Evolutionary conservation across 2,113 vertebrate genomes (phyloP), one percentile per base, ranked within the genome.

Genomic region (Nyctibius bracteatus): DNA sequence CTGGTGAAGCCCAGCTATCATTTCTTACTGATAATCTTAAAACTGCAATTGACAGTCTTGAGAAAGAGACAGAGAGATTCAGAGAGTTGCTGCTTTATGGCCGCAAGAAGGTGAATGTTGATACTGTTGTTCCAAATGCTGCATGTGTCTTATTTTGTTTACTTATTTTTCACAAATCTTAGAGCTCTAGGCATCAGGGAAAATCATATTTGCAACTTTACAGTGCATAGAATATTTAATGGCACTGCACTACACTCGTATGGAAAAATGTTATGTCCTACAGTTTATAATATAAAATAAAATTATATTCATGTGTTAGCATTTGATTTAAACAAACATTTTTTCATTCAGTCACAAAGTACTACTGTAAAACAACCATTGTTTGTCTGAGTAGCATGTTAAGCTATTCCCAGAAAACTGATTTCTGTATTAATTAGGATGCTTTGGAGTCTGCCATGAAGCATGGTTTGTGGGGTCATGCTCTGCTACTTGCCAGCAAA

Each of bases 371-470:
- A 87, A 9, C 9, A 61, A 1, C 37, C 12, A 6, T 18, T 63
- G 33, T 1, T 58, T 67, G 47, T 78, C 12, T 75, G 61, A 58
- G 19, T 54, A 23, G 25, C 35, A 14, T 22, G 6, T 57, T 85
- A 35, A 92, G 33, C 44, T 84, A 1, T 72, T 73, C 43, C 51
- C 47, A 39, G 27, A 27, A 86, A 61, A 75, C 28, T 46, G 2
- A 91, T 96, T 80, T 66, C 4, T 93, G 21, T 93, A 1, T 94
- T 49, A 35, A 33, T 66, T 81, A 99, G 99, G 99, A 99, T 84
- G 99, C 99, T 11, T 91, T 99, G 49, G 99, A 99, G 96, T 99
- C 99, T 33, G 99, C 99, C 5, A 99, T 99, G 99, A 99, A 99
- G 87, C 99, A 98, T 6, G 99, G 99, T 6, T 97, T 99, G 20